Percentiles rank a stretch among this genome's conserved stretches.
Conservation (phyloP, 1,140 invertebrate genomes). For the Drosophila lacertosa region DNA sequence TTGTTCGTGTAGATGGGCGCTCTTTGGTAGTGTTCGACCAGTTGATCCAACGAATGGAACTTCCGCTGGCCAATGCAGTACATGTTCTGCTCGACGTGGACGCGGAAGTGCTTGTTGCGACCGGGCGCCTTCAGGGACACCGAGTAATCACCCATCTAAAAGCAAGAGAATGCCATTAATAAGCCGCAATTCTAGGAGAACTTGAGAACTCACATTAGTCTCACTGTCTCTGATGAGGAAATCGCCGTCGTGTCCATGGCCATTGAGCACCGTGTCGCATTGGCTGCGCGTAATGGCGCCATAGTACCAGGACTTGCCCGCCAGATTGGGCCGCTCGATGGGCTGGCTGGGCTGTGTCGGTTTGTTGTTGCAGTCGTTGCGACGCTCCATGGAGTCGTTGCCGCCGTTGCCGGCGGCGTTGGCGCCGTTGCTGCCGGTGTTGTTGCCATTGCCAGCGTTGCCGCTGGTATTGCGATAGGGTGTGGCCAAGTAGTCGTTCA, state of each 20-base stretch:
- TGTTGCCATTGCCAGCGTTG: conserved; percentile 74
- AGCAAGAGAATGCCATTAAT: conserved; percentile 29
- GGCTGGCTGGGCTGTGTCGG: conserved; percentile 72
- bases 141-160: conserved; percentile 98
- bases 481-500: conserved; percentile 94
- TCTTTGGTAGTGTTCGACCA: conserved; percentile 99
- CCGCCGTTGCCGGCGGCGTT: conserved; percentile 75
- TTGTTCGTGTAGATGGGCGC: conserved; percentile 99
- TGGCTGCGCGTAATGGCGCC: conserved; percentile 97
- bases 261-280: conserved; percentile 97
- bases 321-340: conserved; percentile 88
- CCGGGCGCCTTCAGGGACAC: conserved; percentile 98
- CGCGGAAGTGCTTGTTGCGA: conserved; percentile 99
- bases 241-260: conserved; percentile 97
- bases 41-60: conserved; percentile 97
- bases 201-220: conserved; percentile 93
- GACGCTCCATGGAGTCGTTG: conserved; percentile 82
- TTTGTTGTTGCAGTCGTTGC: conserved; percentile 77
- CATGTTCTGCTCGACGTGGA: conserved; percentile 96
- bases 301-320: conserved; percentile 97
- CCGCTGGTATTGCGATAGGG: conserved; percentile 88
- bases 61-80: conserved; percentile 99
- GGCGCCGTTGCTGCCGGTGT: conserved; percentile 70
- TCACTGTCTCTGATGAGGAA: conserved; percentile 99
- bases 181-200: background rate